Percentiles rank a stretch among this genome's conserved stretches.
These are phyloP conservation scores for Agonopterix heracliana DNA, from an alignment of 2,888 invertebrate species.

Conservation along the genomic window DNA sequence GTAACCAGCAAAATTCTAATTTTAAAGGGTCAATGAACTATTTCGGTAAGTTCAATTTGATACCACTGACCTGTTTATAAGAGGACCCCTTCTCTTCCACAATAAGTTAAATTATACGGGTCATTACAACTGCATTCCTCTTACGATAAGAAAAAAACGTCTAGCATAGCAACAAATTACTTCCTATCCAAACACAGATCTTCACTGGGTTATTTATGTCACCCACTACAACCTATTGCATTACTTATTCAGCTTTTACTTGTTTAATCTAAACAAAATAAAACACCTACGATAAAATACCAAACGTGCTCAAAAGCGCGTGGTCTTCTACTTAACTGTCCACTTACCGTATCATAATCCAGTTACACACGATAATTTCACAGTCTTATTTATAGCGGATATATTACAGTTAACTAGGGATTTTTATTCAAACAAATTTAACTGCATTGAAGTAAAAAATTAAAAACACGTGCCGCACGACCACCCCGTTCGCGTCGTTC, in stretches of 20 bases:
- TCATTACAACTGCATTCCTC: constrained; percentile 1
- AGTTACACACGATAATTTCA: constrained; percentile 14
- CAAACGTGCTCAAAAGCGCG: constrained; percentile 43
- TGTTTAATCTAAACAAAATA: constrained; percentile 4
- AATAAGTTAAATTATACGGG: constrained; percentile 1
- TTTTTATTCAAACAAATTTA: constrained; percentile 26
- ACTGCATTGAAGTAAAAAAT: constrained; percentile 23
- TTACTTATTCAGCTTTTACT: not conserved
- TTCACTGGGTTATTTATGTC: not conserved
- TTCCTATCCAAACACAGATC: not conserved
- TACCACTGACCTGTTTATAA: constrained; percentile 1
- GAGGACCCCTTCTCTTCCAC: constrained; percentile 1
- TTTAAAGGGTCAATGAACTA: not conserved
- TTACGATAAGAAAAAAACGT: not conserved
- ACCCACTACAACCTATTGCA: not conserved
- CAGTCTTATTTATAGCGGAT: not conserved
- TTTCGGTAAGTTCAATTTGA: not conserved
- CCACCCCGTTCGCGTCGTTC: constrained; percentile 37
- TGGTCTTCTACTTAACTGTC: constrained; percentile 24
- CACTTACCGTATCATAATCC: constrained; percentile 42
- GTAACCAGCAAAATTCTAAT: too few relatives aligned
- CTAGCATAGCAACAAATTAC: not conserved
- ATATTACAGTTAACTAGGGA: not conserved
- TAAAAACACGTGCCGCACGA: constrained; percentile 37
- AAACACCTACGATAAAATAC: constrained; percentile 18